Base-by-base conservation (phyloP, 2,113 vertebrate species). In the Rissa tridactyla region DNA sequence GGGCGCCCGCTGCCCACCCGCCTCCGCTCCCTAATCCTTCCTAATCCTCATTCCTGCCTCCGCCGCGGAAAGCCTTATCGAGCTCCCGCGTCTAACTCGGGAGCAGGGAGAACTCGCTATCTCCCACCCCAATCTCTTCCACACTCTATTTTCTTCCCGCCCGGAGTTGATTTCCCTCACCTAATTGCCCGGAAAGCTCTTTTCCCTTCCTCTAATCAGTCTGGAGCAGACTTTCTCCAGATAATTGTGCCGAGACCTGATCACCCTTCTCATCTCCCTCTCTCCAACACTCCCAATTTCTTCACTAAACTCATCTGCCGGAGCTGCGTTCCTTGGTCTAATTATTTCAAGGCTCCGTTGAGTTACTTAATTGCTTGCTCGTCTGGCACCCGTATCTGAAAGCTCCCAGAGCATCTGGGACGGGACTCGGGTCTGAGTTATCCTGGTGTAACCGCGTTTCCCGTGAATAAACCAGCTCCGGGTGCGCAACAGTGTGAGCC, bases 221-320 rank as follows among this genome's bases (percentile, higher is more conserved):
- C 91, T 58, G 91, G 91, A 92, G 86, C 95, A 96, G 96, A 89
- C 94, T 95, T 96, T 96, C 96, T 95, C 93, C 10, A 85, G 96
- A 94, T 96, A 97, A 96, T 96, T 96, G 93, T 86, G 77, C 91
- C 0, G 23, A 86, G 93, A 91, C 90, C 90, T 42, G 70, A 90
- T 92, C 93, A 68, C 75, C 86, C 85, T 69, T 61, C 93, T 92
- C 93, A 92, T 96, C 94, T 83, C 90, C 26, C 2, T 84, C 92
- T 87, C 93, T 66, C 89, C 82, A 80, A 52, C 58, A 18, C 92
- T 90, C 88, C 87, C 66, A 13, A 20, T 92, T 82, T 72, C 93
- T 94, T 89, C 77, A 20, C 91, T 86, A 27, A 81, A 92, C 80
- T 83, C 88, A 72, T 82, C 95, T 86, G 64, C 82, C 11, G 10